Conservation (phyloP, 1,140 invertebrate genomes). For the Melipona quadrifasciata region DNA sequence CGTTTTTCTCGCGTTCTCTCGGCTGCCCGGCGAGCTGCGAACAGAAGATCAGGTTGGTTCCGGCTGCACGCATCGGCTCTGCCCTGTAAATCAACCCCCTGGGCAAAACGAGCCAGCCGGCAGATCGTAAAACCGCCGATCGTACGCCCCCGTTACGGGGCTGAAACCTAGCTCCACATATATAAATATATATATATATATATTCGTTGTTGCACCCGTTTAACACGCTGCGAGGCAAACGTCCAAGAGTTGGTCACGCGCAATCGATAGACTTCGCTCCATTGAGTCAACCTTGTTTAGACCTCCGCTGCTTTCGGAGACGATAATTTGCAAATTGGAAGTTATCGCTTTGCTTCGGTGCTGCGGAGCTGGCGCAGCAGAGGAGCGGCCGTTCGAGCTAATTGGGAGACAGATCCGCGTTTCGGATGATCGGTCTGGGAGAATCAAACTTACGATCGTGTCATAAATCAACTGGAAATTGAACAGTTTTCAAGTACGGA, state of each 20-base stretch:
- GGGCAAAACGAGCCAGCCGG: not conserved
- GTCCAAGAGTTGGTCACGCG: not conserved
- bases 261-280: conserved; percentile 27
- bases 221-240: not conserved
- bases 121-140: conserved; percentile 17
- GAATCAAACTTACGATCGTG: too few species aligned
- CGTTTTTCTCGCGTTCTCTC: conserved; percentile 4
- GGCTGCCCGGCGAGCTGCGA: not conserved
- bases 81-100: conserved; percentile 57
- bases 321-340: not conserved
- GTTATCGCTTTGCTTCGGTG: not conserved
- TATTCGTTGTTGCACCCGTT: conserved; percentile 20
- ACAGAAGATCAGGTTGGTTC: not conserved
- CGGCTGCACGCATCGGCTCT: conserved; percentile 33
- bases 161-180: not conserved
- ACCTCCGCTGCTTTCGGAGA: not conserved
- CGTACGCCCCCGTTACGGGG: not conserved
- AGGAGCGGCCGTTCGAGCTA: too few species aligned
- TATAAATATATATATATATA: too few species aligned
- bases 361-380: too few species aligned
- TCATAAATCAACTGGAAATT: too few species aligned
- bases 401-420: too few species aligned
- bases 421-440: too few species aligned
- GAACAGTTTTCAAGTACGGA: too few species aligned
- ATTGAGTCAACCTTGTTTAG: conserved; percentile 8